Percentiles rank a stretch among this genome's conserved stretches.
Evolutionary conservation across 2,797 vertebrate species (phyloP).

Genomic region (Cirrhinus molitorella): DNA sequence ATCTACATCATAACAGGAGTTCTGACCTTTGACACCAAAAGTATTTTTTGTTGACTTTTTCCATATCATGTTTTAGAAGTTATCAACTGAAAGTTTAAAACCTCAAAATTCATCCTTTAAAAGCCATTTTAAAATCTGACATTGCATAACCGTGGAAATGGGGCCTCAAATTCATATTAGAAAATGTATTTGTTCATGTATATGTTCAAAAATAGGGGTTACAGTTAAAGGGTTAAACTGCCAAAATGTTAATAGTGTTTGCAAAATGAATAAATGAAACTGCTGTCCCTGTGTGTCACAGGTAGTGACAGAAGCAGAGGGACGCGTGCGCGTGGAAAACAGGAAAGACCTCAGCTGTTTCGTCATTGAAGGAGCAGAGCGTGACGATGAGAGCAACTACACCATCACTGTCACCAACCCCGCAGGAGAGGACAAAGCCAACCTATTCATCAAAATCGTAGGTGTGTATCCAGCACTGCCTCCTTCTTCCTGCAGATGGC

Average conservation of each 20-base stretch:
- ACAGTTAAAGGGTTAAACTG: too few relatives aligned
- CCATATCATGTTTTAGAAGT: too few relatives aligned
- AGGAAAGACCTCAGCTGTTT: constrained; percentile 84
- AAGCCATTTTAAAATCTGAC: too few relatives aligned
- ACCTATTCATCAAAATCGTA: constrained; percentile 86
- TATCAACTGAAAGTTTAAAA: too few relatives aligned
- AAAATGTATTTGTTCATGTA: too few relatives aligned
- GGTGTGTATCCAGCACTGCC: constrained; percentile 74
- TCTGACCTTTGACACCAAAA: too few relatives aligned
- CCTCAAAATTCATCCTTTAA: too few relatives aligned
- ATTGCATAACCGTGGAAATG: too few relatives aligned
- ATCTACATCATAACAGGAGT: too few relatives aligned
- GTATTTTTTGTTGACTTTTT: too few relatives aligned
- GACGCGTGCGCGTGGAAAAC: constrained; percentile 81
- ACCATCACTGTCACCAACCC: constrained; percentile 88
- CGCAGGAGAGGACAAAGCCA: constrained; percentile 85
- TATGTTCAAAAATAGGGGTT: too few relatives aligned
- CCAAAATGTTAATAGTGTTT: background rate
- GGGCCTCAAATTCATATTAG: too few relatives aligned
- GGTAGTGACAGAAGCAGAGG: constrained; percentile 73
- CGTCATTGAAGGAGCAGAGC: constrained; percentile 88
- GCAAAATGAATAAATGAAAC: background rate
- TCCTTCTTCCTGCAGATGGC: constrained; percentile 7
- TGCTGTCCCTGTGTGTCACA: constrained; percentile 58
- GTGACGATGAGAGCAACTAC: constrained; percentile 86